These are phyloP conservation scores for Lasioglossum zephyrum DNA, from an alignment of 2,888 invertebrate genomes.

Conservation along the genomic window DNA sequence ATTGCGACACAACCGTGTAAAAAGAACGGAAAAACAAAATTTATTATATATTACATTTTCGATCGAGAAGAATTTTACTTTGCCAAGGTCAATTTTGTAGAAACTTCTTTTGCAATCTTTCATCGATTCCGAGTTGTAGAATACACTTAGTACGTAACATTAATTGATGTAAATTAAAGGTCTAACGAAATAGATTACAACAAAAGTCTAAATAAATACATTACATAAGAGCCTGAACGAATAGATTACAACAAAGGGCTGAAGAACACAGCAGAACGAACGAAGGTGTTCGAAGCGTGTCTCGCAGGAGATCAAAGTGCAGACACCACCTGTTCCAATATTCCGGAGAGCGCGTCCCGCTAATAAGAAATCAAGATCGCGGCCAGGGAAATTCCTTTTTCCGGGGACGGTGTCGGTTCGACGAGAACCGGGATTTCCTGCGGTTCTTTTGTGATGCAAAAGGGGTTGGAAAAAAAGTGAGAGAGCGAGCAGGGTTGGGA, in stretches of 20 bases:
- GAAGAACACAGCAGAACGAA: background rate
- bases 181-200: too few species aligned
- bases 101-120: too few species aligned
- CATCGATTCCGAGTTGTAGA: too few species aligned
- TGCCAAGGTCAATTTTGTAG: too few species aligned
- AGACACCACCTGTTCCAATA: background rate
- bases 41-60: too few species aligned
- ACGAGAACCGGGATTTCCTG: conserved; percentile 79
- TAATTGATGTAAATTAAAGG: too few species aligned
- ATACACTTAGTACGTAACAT: too few species aligned
- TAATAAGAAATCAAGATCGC: conserved; percentile 58
- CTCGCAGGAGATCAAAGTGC: background rate
- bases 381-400: conserved; percentile 33
- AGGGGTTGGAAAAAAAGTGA: conserved; percentile 47
- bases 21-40: too few species aligned
- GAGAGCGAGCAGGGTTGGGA: background rate
- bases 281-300: background rate
- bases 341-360: background rate
- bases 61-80: too few species aligned
- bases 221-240: background rate
- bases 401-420: conserved; percentile 53
- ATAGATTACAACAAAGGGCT: background rate
- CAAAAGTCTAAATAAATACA: too few species aligned
- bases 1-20: too few species aligned
- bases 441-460: conserved; percentile 81